Evolutionary conservation across 2,888 invertebrate species (phyloP), one percentile per base, ranked within the genome.

Genomic region (Drosophila infuscata): DNA sequence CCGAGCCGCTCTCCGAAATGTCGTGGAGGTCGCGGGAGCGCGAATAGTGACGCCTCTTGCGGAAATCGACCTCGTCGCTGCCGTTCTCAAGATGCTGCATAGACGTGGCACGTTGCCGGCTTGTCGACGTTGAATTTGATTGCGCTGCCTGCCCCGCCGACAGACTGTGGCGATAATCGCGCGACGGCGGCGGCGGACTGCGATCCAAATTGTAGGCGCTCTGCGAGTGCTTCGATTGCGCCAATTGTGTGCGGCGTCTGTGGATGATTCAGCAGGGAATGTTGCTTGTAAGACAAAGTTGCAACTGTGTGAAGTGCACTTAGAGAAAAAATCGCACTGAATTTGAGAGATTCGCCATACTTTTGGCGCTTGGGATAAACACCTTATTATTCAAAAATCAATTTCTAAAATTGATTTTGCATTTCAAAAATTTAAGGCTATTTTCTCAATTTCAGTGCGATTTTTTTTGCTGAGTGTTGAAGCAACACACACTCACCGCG

Each of bases 1-100:
- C 93, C 2, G 93, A 93, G 46, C 92, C 93, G 60, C 93, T 93
- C 83, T 93, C 93, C 0, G 93, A 93, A 49, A 93, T 93, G 54
- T 93, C 92, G 81, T 94, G 94, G 32, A 94, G 83, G 54, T 93
- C 92, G n/a, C 94, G 93, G 3, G 93, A 93, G n/a, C 93, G 91
- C 1, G 94, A 93, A 20, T 92, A 93, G 29, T 93, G 92, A 15
- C 92, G 92, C 4, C 92, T 78, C 67, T 92, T 92, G 25, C 92
- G 91, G 65, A 91, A 89, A 71, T 93, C 93, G 4, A 92, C 86
- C 74, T 93, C 93, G 72, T 93, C 93, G 62, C 84, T 89, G 66
- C 92, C 89, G 0, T 57, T 90, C 52, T 92, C 93, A 71, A 93
- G 79, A 75, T 93, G 92, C 71, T 93, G 93, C 82, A 93, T 89